phyloP scores from a whole-genome alignment of 2,797 vertebrate genomes.

The Amblyopsis hoosieri region DNA sequence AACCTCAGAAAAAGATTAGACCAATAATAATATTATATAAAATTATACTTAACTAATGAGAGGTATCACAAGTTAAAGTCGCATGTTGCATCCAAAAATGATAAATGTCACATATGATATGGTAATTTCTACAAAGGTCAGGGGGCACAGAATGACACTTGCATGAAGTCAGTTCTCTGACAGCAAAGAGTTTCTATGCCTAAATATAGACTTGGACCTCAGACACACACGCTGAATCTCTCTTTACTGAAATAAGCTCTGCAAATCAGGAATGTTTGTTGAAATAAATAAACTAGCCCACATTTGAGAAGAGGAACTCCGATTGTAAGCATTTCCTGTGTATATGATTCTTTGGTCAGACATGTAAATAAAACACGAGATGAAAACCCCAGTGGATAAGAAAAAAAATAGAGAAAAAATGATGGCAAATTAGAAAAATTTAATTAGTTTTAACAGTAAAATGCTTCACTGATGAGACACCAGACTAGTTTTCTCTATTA shows the following conservation, averaged over 20 bases:
- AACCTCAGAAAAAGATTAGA: too few relatives aligned
- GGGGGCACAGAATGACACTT: constrained; percentile 36
- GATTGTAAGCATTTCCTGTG: constrained; percentile 82
- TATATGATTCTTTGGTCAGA: constrained; percentile 65
- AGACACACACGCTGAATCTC: neutral
- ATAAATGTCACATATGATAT: neutral
- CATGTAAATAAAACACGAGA: constrained; percentile 78
- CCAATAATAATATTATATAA: too few relatives aligned
- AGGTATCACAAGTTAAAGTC: too few relatives aligned
- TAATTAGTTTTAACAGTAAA: constrained; percentile 18
- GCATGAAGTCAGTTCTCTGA: constrained; percentile 53
- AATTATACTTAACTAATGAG: too few relatives aligned
- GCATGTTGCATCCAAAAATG: too few relatives aligned
- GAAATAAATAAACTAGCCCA: constrained; percentile 96
- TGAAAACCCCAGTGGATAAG: constrained; percentile 30
- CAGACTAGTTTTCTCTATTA: too few relatives aligned
- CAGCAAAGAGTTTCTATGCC: constrained; percentile 56
- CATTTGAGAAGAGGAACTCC: constrained; percentile 86
- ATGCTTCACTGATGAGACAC: too few relatives aligned
- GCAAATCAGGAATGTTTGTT: constrained; percentile 93
- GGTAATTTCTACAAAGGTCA: neutral
- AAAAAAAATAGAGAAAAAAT: constrained; percentile 5
- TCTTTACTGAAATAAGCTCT: constrained; percentile 75
- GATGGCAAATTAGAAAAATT: constrained; percentile 16
- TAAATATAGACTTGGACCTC: constrained; percentile 81